These are phyloP conservation scores for Orientallactaga sibirica DNA, from an alignment of 2,797 vertebrate species.

Conservation along the genomic window DNA sequence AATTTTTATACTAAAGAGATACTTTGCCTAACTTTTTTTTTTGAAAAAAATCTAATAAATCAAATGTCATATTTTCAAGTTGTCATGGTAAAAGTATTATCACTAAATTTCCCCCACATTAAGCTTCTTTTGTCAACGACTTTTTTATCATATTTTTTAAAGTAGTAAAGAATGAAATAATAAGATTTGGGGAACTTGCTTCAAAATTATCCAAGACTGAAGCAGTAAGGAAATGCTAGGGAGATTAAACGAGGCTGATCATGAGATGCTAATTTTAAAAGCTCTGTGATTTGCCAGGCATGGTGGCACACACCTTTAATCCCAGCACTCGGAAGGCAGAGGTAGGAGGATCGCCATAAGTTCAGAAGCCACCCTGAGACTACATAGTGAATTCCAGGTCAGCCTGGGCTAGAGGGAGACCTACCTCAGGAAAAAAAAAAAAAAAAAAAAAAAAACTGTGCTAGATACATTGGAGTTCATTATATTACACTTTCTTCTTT, in stretches of 20 bases:
- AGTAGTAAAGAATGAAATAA: conserved; percentile 54
- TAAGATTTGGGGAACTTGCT: conserved; percentile 24
- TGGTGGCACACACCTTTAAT: too few species aligned
- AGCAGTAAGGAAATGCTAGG: neutral
- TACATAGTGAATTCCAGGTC: too few species aligned
- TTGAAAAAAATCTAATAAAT: conserved; percentile 66
- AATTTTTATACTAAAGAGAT: conserved; percentile 47
- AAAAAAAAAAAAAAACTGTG: neutral
- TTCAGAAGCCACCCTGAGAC: too few species aligned
- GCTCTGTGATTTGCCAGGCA: neutral
- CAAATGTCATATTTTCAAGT: conserved; percentile 60
- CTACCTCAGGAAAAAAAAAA: too few species aligned
- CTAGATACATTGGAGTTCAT: neutral
- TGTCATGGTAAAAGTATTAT: conserved; percentile 58
- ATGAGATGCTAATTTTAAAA: conserved; percentile 31
- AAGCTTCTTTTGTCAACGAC: conserved; percentile 53
- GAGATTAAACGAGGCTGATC: neutral
- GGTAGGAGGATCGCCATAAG: too few species aligned
- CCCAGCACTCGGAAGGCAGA: too few species aligned
- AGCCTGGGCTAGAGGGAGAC: too few species aligned
- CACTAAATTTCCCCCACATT: conserved; percentile 43
- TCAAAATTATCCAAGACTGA: conserved; percentile 34
- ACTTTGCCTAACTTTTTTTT: conserved; percentile 48
- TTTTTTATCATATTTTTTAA: conserved; percentile 62
- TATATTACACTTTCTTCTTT: neutral